Base-by-base conservation (phyloP, 2,113 vertebrate genomes). In the Vimba vimba region DNA sequence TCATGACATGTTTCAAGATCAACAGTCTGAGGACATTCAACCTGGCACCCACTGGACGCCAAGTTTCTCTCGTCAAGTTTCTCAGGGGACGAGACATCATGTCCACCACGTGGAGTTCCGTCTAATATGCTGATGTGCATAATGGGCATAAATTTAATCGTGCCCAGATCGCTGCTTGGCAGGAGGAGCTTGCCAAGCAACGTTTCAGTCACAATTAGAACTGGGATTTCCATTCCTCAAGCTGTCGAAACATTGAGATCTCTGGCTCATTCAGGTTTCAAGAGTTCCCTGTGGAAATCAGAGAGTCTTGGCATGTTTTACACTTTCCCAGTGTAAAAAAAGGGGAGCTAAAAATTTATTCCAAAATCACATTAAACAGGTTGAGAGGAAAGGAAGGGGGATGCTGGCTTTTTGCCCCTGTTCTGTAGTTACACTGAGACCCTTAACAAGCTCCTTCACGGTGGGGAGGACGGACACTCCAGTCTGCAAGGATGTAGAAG, bases 151-250 rank as follows among this genome's bases (percentile, higher is more conserved):
- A 82, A 82, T 69, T 50, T 69, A 88, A 84, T 84, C 39, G 15
- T 82, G 79, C 82, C 82, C 88, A 82, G 76, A 43, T 89, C 66
- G 75, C 80, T 86, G 84, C 52, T 71, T 79, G 39, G 69, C 64
- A 84, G 4, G 85, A 81, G 73, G 68, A 81, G 27, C 83, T 80
- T 87, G 86, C 87, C 89, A 86, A 76, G 85, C 76, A 79, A 50
- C 80, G 57, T 85, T 90, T 88, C 50, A 90, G 79, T 71, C 87
- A 81, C 87, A 88, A 88, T 88, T 88, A 88, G 85, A 85, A 87
- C 85, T 77, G 83, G 79, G 64, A 83, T 82, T 82, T 75, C 71
- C 64, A 85, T 52, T 83, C 52, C 73, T 88, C 62, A 74, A 85
- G 87, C 89, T 79, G 85, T 86, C 86, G 50, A 89, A 86, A 86